Evolutionary conservation across 2,113 vertebrate species (phyloP), one percentile per base, ranked within the genome.

Genomic region (Upupa epops): DNA sequence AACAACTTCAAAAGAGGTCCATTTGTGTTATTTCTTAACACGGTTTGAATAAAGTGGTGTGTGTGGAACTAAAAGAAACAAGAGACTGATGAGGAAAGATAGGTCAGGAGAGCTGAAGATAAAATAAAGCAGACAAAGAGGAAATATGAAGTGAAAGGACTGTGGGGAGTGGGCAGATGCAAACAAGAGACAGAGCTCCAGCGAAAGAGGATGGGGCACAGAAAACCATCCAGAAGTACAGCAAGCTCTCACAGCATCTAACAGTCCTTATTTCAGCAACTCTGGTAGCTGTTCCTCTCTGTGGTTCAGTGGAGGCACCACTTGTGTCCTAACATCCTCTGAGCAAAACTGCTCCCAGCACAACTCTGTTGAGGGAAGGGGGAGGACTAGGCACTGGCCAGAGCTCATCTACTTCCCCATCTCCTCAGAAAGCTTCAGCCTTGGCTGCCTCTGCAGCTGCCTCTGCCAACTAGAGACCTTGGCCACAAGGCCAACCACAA

Each of bases 241-340:
- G 51, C 25, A 65, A 86, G 87, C 55, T 94, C 78, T 72, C 73
- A 56, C 28, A 89, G 81, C 36, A 91, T 69, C 87, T 87, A 92
- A 82, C 81, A 93, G 94, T 79, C 89, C 75, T 59, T 84, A 29
- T 92, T 92, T 94, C 93, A 94, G 72, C 85, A 89, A 87, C 82
- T 86, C 82, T 83, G n/a, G 95, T 93, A 95, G 89, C 90, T 95
- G 91, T 95, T 96, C 95, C 95, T 94, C 94, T 96, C 93, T 94
- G 94, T 95, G 94, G 94, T 94, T 96, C 93, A 52, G 79, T 21
- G 34, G 34, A 94, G 85, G 76, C 88, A 95, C 81, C 60, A 29
- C 83, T 94, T 80, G 75, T 88, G 94, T 88, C 90, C 92, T 74
- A 91, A 89, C 89, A 93, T 83, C 85, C 93, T 91, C 89, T 58